A percentile compares a stretch with the other conserved stretches of the same genome.
These are phyloP conservation scores for Microhierax caerulescens DNA, from an alignment of 2,797 vertebrate genomes.

Conservation along the genomic window DNA sequence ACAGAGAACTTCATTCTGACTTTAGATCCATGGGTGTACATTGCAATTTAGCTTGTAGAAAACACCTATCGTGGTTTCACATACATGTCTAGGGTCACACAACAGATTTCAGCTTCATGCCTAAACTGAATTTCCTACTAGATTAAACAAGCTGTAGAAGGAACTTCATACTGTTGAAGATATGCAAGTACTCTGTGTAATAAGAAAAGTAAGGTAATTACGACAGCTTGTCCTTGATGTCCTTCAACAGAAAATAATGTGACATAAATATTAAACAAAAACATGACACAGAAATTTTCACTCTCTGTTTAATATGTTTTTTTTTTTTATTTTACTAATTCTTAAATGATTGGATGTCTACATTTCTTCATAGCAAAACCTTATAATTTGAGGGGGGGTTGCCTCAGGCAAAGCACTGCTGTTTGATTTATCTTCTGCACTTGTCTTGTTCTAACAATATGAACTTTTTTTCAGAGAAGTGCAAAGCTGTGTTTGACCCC, in stretches of 20 bases:
- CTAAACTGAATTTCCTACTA: neutral
- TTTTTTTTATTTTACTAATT: conserved; percentile 52
- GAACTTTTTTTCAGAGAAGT: conserved; percentile 66
- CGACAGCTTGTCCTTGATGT: neutral
- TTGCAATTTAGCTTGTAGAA: neutral
- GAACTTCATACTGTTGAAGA: neutral
- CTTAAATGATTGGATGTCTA: conserved; percentile 40
- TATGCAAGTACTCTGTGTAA: neutral
- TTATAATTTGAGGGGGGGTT: conserved; percentile 25
- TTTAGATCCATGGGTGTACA: neutral
- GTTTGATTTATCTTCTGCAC: conserved; percentile 71
- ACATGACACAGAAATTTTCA: neutral
- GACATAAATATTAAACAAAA: conserved; percentile 49
- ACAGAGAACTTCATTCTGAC: neutral
- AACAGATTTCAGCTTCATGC: neutral
- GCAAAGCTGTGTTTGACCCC: conserved; percentile 65
- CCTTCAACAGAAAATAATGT: conserved; percentile 25
- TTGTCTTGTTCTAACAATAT: conserved; percentile 67
- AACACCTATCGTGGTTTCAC: neutral
- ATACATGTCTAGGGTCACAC: neutral
- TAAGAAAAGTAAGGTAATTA: neutral
- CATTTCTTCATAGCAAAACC: conserved; percentile 29
- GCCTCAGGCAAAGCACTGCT: conserved; percentile 38
- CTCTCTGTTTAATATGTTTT: neutral
- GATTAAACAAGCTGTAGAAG: neutral